These are phyloP conservation scores for Crenuchus spilurus DNA, from an alignment of 2,797 vertebrate species.

Conservation along the genomic window DNA sequence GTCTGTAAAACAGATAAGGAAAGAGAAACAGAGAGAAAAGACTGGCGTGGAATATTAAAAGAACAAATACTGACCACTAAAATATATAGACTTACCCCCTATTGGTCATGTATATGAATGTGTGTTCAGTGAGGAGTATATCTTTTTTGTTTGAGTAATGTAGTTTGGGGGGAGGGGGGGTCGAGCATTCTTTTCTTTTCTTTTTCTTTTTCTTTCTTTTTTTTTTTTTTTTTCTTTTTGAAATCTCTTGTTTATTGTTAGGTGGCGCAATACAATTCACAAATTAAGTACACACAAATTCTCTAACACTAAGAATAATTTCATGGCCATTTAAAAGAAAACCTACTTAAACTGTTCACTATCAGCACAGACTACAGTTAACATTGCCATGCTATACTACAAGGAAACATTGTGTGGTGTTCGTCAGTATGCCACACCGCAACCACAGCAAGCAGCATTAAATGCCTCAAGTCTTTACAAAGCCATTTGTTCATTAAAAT, in stretches of 20 bases:
- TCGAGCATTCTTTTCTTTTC: background rate
- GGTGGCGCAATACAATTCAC: conserved; percentile 59
- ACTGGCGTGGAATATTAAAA: background rate
- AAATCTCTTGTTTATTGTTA: conserved; percentile 56
- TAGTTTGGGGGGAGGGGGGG: conserved; percentile 18
- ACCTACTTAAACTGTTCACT: conserved; percentile 47
- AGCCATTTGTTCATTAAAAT: conserved; percentile 43
- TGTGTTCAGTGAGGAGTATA: conserved; percentile 25
- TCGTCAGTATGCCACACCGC: conserved; percentile 38
- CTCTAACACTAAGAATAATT: conserved; percentile 48
- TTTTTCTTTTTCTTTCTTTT: conserved; percentile 27
- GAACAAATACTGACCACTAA: conserved; percentile 1
- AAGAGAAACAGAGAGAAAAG: background rate
- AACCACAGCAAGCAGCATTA: conserved; percentile 45
- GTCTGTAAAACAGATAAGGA: background rate
- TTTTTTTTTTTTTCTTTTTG: conserved; percentile 30
- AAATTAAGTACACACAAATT: conserved; percentile 58
- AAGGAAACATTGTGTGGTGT: conserved; percentile 40
- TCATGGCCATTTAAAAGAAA: conserved; percentile 50
- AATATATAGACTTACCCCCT: background rate
- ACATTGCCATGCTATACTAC: conserved; percentile 47
- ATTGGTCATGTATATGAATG: conserved; percentile 11
- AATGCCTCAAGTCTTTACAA: conserved; percentile 45
- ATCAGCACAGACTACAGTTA: conserved; percentile 47
- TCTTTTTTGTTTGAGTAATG: conserved; percentile 27